A percentile compares a stretch with the other conserved stretches of the same genome.
phyloP scores from a whole-genome alignment of 2,113 vertebrate species.

The Manacus vitellinus region DNA sequence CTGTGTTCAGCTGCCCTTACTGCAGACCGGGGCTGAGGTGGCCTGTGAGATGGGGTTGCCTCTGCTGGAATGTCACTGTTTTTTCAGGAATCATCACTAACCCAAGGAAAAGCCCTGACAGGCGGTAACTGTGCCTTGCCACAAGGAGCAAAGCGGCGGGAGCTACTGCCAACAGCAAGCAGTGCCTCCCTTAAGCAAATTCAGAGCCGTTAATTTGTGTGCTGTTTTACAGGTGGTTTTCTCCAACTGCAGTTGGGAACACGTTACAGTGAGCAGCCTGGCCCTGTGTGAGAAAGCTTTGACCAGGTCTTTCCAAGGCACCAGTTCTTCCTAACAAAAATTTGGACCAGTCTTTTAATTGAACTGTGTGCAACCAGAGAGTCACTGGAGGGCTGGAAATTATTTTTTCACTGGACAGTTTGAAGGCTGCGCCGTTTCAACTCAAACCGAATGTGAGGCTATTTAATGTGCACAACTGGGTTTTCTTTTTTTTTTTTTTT shows the following conservation, averaged over 20 bases:
- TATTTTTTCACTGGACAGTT: background rate
- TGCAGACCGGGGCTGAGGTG: background rate
- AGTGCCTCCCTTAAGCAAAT: background rate
- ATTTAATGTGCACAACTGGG: background rate
- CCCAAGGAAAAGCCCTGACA: background rate
- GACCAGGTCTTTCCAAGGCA: background rate
- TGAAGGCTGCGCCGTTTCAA: background rate
- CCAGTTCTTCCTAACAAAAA: background rate
- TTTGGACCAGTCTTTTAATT: background rate
- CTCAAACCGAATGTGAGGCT: background rate
- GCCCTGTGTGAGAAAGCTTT: rapidly evolving
- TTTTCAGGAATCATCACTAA: background rate
- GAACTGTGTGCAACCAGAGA: background rate
- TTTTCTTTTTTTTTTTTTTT: background rate
- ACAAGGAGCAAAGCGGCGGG: background rate
- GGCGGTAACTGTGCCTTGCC: background rate
- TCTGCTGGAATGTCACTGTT: background rate
- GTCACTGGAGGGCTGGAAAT: background rate
- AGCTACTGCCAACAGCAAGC: background rate
- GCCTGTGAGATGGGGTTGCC: rapidly evolving
- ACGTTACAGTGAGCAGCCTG: background rate
- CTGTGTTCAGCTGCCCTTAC: rapidly evolving
- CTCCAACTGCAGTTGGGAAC: background rate
- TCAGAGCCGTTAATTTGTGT: background rate
- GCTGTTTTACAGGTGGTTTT: background rate